Evolutionary conservation across 2,113 vertebrate genomes (phyloP), one percentile per base, ranked within the genome.

Genomic region (Carollia perspicillata): DNA sequence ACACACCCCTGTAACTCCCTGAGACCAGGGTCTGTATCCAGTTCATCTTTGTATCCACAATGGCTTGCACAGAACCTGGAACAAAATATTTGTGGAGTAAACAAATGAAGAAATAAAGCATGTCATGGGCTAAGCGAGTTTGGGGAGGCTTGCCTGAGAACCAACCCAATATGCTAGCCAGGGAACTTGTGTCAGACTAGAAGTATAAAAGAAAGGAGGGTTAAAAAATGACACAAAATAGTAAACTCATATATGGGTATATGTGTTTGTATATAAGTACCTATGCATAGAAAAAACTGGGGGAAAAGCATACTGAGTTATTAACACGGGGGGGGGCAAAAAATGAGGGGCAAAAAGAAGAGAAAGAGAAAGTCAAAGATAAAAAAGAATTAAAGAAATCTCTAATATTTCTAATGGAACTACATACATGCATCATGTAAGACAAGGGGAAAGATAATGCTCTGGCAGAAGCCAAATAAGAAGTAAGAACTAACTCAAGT

Each of bases 41-140:
- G 4, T 79, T 83, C 37, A 65, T 60, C 40, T 37, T 23, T 49
- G 9, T 37, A 69, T 44, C 74, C 8, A 42, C 7, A 22, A 58
- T 40, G 65, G 65, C 79, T 30, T n/a, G 42, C 23, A 33, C 35
- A 84, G 47, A 49, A 33, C 33, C 33, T 75, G 37, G 40, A 74
- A 80, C 60, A 51, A 55, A 42, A 60, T 16, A 37, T 63, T 4
- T 78, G 23, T 65, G 33, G 58, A 2, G 68, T 80, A 87, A 90
- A 92, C 28, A 68, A 96, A 63, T 93, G 16, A 80, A 60, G 5
- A 35, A 74, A 85, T 93, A 78, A 88, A 90, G 42, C 49, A 35
- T 69, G 86, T n/a, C 7, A 9, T 37, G 3, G 7, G 40, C 74
- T 89, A 20, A 84, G 33, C 55, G 26, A 65, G 49, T 86, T 68